Percentiles rank a stretch among this genome's conserved stretches.
Evolutionary conservation across 2,888 invertebrate species (phyloP).

Genomic region (Ecdyonurus torrentis): DNA sequence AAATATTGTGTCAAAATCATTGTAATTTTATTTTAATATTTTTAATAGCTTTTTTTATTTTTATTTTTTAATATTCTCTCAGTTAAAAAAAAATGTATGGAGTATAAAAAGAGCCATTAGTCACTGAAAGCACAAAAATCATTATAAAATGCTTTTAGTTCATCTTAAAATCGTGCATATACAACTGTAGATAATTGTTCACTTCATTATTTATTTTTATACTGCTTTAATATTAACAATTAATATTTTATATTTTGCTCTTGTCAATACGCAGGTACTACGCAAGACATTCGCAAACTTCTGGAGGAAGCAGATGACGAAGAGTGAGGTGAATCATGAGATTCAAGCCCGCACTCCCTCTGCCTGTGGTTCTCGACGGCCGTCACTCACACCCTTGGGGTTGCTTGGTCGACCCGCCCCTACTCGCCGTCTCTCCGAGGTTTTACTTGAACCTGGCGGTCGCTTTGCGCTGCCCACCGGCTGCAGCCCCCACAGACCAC

Average conservation of each 20-base stretch:
- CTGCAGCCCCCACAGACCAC: constrained; percentile 9
- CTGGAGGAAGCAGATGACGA: constrained; percentile 58
- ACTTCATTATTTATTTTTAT: too few relatives aligned
- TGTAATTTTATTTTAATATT: too few relatives aligned
- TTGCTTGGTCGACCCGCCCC: constrained; percentile 17
- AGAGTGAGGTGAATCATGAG: constrained; percentile 55
- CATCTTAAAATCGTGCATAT: too few relatives aligned
- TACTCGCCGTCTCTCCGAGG: constrained; percentile 38
- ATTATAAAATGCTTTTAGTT: too few relatives aligned
- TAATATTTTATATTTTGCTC: background rate
- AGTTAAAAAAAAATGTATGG: too few relatives aligned
- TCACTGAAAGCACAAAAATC: too few relatives aligned
- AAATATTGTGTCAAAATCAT: too few relatives aligned
- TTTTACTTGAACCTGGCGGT: constrained; percentile 26
- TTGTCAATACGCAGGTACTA: constrained; percentile 27
- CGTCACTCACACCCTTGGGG: constrained; percentile 43
- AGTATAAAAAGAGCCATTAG: too few relatives aligned
- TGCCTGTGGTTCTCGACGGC: constrained; percentile 55
- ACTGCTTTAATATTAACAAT: too few relatives aligned
- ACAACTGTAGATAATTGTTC: too few relatives aligned
- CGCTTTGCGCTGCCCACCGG: constrained; percentile 7
- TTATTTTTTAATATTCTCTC: too few relatives aligned
- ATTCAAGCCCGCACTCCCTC: constrained; percentile 55
- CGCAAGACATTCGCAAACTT: constrained; percentile 58
- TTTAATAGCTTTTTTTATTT: too few relatives aligned